Percentiles rank a stretch among this genome's conserved stretches.
Evolutionary conservation across 2,888 invertebrate species (phyloP).

Genomic region (Cantharis nigra): DNA sequence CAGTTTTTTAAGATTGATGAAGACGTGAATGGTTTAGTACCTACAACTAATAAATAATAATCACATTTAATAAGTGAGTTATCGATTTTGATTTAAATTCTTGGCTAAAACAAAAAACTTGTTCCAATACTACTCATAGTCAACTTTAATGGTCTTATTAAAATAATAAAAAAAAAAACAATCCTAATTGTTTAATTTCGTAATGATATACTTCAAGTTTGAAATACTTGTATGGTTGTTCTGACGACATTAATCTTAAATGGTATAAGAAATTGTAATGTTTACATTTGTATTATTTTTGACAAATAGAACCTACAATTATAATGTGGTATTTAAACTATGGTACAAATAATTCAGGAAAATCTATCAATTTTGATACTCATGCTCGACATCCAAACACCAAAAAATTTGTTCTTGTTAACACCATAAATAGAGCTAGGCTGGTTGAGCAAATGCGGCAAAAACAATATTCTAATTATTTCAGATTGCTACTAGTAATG

Average conservation of each 20-base stretch:
- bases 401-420: no score
- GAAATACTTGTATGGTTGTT: not conserved
- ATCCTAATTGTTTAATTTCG: not conserved
- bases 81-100: not conserved
- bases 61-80: not conserved
- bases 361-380: no score
- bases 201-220: not conserved
- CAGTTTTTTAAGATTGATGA: conserved; percentile 10
- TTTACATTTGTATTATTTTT: no score
- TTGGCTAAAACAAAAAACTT: not conserved
- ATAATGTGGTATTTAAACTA: no score
- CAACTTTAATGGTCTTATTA: not conserved
- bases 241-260: not conserved
- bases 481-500: no score
- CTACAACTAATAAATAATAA: conserved; percentile 8
- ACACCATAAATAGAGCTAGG: no score
- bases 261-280: no score
- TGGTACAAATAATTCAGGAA: no score
- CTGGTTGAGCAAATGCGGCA: no score
- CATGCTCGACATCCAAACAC: no score
- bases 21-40: conserved; percentile 7
- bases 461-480: no score
- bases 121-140: not conserved
- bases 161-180: not conserved
- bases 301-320: no score